phyloP scores from a whole-genome alignment of 2,113 vertebrate species.

The Malurus cyaneus region DNA sequence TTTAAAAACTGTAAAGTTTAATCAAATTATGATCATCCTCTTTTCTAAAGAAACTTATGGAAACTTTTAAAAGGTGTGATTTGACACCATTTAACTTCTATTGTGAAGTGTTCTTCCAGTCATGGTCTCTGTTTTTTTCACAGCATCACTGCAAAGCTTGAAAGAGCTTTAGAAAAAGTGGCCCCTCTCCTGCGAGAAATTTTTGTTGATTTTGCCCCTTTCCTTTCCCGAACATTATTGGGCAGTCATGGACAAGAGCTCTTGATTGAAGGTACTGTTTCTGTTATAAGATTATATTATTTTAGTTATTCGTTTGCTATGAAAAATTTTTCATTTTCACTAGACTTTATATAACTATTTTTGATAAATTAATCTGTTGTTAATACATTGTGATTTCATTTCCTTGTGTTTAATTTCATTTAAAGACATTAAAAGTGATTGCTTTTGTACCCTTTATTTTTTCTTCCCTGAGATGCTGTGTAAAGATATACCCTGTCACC shows the following conservation, averaged over 20 bases:
- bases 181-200: slow-evolving; percentile 95
- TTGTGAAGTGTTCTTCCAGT: slow-evolving; percentile 47
- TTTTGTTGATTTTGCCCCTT: slow-evolving; percentile 98
- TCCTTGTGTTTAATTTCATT: background rate
- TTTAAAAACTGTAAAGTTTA: background rate
- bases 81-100: background rate
- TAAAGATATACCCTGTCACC: background rate
- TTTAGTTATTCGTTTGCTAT: background rate
- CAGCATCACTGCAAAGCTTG: slow-evolving; percentile 97
- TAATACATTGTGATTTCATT: background rate
- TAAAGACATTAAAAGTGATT: background rate
- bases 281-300: slow-evolving; percentile 47
- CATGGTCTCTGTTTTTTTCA: slow-evolving; percentile 58
- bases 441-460: background rate
- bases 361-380: background rate
- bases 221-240: slow-evolving; percentile 92
- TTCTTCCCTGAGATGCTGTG: background rate
- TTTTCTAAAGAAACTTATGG: background rate
- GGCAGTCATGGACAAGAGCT: slow-evolving; percentile 97
- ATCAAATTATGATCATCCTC: background rate
- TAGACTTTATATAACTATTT: background rate
- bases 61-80: background rate
- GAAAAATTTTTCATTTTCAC: background rate
- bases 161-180: slow-evolving; percentile 95
- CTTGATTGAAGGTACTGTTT: slow-evolving; percentile 95